A percentile compares a stretch with the other conserved stretches of the same genome.
Conservation (phyloP, 2,888 invertebrate genomes). For the Pammene aurita region DNA sequence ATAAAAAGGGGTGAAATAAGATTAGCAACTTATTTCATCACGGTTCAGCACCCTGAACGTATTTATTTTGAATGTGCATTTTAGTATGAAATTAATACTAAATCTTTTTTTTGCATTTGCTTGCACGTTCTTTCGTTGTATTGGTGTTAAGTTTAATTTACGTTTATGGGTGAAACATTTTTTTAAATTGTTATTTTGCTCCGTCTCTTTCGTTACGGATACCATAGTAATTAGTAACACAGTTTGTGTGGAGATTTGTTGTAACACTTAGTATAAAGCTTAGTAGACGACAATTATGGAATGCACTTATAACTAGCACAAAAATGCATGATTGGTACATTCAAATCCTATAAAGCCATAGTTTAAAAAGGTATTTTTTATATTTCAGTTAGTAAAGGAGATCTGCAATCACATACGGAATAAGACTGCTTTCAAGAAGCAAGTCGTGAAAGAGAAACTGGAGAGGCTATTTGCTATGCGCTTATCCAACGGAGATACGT, state of each 20-base stretch:
- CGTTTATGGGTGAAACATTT: not conserved
- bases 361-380: conserved; percentile 13
- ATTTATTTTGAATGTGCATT: not conserved
- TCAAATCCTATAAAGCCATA: not conserved
- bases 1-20: not conserved
- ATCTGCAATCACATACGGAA: conserved; percentile 65
- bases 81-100: not conserved
- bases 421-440: conserved; percentile 61
- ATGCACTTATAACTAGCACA: not conserved
- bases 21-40: not conserved
- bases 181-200: not conserved
- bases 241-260: not conserved
- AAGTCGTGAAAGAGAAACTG: conserved; percentile 60
- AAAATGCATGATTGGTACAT: not conserved
- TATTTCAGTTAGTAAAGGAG: conserved; percentile 67
- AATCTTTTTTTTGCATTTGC: not conserved
- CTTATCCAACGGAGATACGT: conserved; percentile 75
- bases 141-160: not conserved
- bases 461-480: conserved; percentile 68
- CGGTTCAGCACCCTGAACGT: not conserved
- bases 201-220: not conserved
- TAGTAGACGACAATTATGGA: too few relatives aligned
- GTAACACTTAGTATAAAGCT: too few relatives aligned
- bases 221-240: not conserved
- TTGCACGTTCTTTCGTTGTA: not conserved